phyloP scores from a whole-genome alignment of 2,888 invertebrate species.

The Cynaeus angustus region DNA sequence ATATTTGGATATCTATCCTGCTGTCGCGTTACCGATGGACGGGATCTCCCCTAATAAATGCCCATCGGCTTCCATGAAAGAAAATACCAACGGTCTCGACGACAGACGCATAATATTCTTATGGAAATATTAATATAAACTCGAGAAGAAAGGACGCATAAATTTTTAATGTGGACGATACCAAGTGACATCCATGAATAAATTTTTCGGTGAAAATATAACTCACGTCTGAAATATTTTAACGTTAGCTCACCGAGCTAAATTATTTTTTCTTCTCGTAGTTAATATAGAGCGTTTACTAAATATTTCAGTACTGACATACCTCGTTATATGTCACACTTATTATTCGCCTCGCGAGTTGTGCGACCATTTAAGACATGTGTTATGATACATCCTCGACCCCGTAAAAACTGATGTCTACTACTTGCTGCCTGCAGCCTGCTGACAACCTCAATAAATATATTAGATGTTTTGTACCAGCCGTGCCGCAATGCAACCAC shows the following conservation, averaged over 20 bases:
- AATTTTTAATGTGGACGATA: slow-evolving; percentile 59
- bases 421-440: slow-evolving; percentile 56
- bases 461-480: slow-evolving; percentile 62
- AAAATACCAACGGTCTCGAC: slow-evolving; percentile 59
- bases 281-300: neutral
- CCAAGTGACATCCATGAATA: slow-evolving; percentile 43
- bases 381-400: slow-evolving; percentile 61
- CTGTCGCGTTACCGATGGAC: slow-evolving; percentile 47
- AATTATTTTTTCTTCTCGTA: too few species aligned
- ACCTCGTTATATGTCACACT: slow-evolving; percentile 51
- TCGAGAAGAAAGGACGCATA: slow-evolving; percentile 68
- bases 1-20: slow-evolving; percentile 49
- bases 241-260: neutral
- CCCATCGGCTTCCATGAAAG: slow-evolving; percentile 60
- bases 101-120: slow-evolving; percentile 71
- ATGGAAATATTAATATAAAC: slow-evolving; percentile 71
- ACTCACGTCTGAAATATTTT: slow-evolving; percentile 23
- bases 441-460: slow-evolving; percentile 63
- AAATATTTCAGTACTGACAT: neutral
- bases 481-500: slow-evolving; percentile 52
- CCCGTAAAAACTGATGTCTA: slow-evolving; percentile 60
- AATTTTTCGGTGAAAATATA: slow-evolving; percentile 35
- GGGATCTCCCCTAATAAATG: slow-evolving; percentile 52
- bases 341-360: slow-evolving; percentile 61
- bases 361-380: slow-evolving; percentile 59